Conservation (phyloP, 2,888 invertebrate species). For the Pristionchus arcanus region DNA sequence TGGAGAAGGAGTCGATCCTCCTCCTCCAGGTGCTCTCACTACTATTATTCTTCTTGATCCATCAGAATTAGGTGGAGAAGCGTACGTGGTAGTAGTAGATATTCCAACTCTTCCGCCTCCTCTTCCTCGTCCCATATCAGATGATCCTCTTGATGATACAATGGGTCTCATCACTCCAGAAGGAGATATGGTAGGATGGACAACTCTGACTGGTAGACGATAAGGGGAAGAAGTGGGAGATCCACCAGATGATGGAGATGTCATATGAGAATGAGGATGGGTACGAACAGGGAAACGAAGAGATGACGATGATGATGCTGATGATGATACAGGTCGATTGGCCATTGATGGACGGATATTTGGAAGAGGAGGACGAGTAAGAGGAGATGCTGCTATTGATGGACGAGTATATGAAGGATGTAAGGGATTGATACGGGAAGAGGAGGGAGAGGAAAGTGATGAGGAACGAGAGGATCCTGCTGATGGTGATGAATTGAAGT, state of each 20-base stretch:
- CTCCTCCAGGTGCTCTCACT: constrained; percentile 47
- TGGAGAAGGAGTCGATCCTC: constrained; percentile 5
- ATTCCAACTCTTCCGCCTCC: constrained; percentile 21
- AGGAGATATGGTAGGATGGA: constrained; percentile 27
- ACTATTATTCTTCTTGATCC: constrained; percentile 19
- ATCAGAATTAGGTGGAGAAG: neutral
- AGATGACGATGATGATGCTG: constrained; percentile 16
- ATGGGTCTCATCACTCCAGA: neutral
- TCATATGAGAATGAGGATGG: neutral
- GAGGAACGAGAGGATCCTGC: neutral
- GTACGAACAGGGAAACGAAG: constrained; percentile 27
- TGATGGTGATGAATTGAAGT: neutral
- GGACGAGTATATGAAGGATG: neutral
- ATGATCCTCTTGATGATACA: neutral
- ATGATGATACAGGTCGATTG: constrained; percentile 35
- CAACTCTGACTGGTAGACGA: constrained; percentile 11
- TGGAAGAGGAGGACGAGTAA: neutral
- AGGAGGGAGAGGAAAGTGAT: neutral
- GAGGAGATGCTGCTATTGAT: neutral
- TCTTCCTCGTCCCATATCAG: constrained; percentile 6
- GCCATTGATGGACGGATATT: neutral
- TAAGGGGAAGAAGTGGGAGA: constrained; percentile 29
- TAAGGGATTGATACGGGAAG: neutral
- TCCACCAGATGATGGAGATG: neutral
- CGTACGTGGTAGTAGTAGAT: neutral